These are phyloP conservation scores for Dasypolia templi DNA, from an alignment of 2,888 invertebrate genomes.

Conservation along the genomic window DNA sequence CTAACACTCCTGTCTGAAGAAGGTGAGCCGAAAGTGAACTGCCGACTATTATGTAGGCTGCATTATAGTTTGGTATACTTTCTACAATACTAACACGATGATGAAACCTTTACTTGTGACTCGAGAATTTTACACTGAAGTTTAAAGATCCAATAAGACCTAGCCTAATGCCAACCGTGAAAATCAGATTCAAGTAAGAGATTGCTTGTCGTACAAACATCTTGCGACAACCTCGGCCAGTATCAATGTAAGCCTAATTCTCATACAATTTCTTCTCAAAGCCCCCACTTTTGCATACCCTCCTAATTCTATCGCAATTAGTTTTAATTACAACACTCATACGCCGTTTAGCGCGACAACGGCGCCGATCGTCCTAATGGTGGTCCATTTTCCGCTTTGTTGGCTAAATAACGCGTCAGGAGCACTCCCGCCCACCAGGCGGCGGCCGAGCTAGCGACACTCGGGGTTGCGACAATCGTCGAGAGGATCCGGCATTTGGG, in stretches of 20 bases:
- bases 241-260: not conserved
- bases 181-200: not conserved
- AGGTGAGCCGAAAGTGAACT: not conserved
- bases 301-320: slow-evolving; percentile 43
- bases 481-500: no score
- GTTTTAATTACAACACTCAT: slow-evolving; percentile 37
- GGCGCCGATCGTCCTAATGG: slow-evolving; percentile 46
- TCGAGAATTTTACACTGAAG: not conserved
- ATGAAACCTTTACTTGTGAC: not conserved
- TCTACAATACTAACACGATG: not conserved
- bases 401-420: slow-evolving; percentile 57
- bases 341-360: slow-evolving; percentile 40
- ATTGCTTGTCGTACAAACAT: not conserved
- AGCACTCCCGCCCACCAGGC: slow-evolving; percentile 51
- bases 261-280: not conserved
- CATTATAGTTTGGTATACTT: not conserved
- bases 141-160: not conserved
- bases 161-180: not conserved
- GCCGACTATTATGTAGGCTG: not conserved
- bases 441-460: no score
- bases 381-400: slow-evolving; percentile 55
- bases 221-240: no score
- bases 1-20: not conserved
- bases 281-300: not conserved
- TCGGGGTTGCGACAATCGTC: no score